A percentile compares a stretch with the other conserved stretches of the same genome.
Conservation (phyloP, 2,888 invertebrate species). For the Yponomeuta plumbellus region DNA sequence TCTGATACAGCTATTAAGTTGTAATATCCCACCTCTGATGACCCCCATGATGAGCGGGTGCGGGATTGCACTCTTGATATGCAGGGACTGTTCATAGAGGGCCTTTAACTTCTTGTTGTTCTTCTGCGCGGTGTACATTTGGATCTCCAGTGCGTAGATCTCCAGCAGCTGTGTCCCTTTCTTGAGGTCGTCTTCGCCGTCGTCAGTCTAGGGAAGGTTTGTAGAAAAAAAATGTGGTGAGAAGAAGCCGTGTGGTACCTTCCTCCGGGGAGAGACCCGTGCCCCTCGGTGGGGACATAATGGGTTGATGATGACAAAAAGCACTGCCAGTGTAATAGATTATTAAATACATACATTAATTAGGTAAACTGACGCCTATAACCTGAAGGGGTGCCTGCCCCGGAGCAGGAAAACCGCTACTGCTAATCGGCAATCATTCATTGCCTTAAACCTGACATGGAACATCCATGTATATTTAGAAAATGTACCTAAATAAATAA, state of each 20-base stretch:
- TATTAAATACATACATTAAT: too few species aligned
- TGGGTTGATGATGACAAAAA: too few species aligned
- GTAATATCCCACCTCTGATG: slow-evolving; percentile 84
- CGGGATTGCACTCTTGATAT: slow-evolving; percentile 99
- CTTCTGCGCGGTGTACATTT: slow-evolving; percentile 99
- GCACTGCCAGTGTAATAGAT: too few species aligned
- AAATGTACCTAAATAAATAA: too few species aligned
- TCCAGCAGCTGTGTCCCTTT: slow-evolving; percentile 98
- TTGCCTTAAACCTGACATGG: too few species aligned
- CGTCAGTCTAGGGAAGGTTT: slow-evolving; percentile 83
- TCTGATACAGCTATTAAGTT: neutral
- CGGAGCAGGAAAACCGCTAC: too few species aligned
- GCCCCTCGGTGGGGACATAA: too few species aligned
- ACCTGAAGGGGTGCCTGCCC: too few species aligned
- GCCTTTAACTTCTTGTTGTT: slow-evolving; percentile 98
- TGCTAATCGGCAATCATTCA: too few species aligned
- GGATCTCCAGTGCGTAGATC: slow-evolving; percentile 99
- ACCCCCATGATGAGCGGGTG: slow-evolving; percentile 99
- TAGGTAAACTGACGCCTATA: too few species aligned
- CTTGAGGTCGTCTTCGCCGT: slow-evolving; percentile 97
- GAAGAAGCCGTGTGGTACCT: neutral
- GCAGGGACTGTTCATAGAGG: slow-evolving; percentile 97
- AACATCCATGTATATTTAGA: too few species aligned
- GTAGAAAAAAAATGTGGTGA: neutral
- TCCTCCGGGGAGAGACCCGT: too few species aligned